Base-by-base conservation (phyloP, 2,797 vertebrate genomes). In the Hirundo rustica region DNA sequence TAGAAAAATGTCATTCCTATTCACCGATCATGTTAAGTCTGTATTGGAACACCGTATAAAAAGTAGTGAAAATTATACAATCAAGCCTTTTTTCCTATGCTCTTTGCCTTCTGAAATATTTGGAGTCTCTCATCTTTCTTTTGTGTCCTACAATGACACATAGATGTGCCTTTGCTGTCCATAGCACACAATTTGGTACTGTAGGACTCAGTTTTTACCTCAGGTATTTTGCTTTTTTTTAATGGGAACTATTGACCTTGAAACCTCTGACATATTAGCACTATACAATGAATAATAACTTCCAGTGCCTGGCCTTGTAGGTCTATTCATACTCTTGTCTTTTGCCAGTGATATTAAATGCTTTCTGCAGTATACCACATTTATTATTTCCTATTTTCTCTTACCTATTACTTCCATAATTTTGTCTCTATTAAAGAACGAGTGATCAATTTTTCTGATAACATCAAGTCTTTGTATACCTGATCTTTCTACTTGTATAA, bases 161-260 rank as follows among this genome's bases (percentile, higher is more conserved):
- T 9, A 5, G 13, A 23, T 2, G 9, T 0, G 0, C 15, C 13
- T 71, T 50, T 0, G 0, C 22, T 61, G 11, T 29, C 26, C n/a
- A 9, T 7, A 34, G 11, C 17, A 12, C 9, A 60, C 2, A 5
- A 45, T 48, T 65, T 58, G 16, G 10, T 65, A 34, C 26, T 30
- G 2, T 6, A 67, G 15, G n/a, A 61, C 17, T 66, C 27, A 29
- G 10, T 38, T 9, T 70, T 48, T 42, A 58, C 5, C 16, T 44
- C 9, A 42, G 40, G 10, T 42, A 16, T 42, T 42, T 42, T 42
- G 40, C 5, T 26, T n/a, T 10, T 32, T 22, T 30, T 19, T 19
- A 16, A 26, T 30, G 7, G 19, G 10, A 22, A 10, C 6, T 85
- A 10, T 5, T 50, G 34, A 7, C 34, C 21, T 23, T 50, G 34